Conservation (phyloP, 2,888 invertebrate genomes). For the Mimas tiliae region DNA sequence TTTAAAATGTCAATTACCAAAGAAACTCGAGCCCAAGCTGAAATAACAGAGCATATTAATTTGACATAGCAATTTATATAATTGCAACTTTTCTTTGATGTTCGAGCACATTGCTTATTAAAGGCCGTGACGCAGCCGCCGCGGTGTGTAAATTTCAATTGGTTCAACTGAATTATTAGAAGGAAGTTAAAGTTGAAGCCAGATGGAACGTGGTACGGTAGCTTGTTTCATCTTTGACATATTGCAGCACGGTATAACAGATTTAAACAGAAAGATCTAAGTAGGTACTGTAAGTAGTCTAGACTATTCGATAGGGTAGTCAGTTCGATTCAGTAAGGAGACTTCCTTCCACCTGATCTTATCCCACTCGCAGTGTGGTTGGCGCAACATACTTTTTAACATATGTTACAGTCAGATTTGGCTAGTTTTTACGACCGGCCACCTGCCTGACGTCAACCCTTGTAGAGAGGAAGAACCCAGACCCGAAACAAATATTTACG, state of each 20-base stretch:
- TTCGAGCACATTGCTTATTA: slow-evolving; percentile 28
- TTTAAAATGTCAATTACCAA: slow-evolving; percentile 7
- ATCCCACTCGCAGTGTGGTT: no score
- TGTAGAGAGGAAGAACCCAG: no score
- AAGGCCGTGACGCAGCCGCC: slow-evolving; percentile 4
- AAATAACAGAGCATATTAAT: slow-evolving; percentile 35
- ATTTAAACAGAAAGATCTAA: neutral
- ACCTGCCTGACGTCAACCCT: no score
- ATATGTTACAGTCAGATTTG: no score
- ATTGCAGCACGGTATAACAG: neutral
- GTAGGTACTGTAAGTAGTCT: no score
- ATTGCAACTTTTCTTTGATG: slow-evolving; percentile 35
- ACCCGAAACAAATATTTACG: no score
- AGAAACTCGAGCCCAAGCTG: neutral
- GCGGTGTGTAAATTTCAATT: slow-evolving; percentile 20
- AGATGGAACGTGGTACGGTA: neutral
- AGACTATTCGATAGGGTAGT: no score
- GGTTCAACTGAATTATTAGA: slow-evolving; percentile 13
- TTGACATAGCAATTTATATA: slow-evolving; percentile 34
- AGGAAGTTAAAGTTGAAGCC: slow-evolving; percentile 7
- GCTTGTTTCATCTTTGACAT: slow-evolving; percentile 11
- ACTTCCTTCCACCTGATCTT: no score
- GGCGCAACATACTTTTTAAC: no score
- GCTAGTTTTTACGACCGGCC: no score
- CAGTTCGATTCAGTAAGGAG: no score